Evolutionary conservation across 2,797 vertebrate species (phyloP), one percentile per base, ranked within the genome.

Genomic region (Gobio occitaniae): DNA sequence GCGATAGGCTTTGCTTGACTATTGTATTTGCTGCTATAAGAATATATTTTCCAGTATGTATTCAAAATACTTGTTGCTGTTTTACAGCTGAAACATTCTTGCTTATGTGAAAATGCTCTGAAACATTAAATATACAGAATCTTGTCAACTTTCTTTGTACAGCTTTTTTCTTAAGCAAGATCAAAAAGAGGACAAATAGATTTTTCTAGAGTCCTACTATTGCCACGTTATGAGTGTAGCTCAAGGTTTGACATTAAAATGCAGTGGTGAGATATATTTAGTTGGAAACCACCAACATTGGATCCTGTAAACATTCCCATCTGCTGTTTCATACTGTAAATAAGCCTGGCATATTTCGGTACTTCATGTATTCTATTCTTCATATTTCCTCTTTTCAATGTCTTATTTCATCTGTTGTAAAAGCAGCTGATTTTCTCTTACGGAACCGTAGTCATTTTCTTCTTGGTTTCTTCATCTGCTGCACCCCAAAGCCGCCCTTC

Each of bases 401-500:
- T 29, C 74, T 38, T 38, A 5, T 82, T 38, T 87, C 72, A 69
- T 84, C 48, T 59, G 65, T 66, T 85, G 11, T 48, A 36, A 69
- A 52, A 71, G 52, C 52, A 82, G 79, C 65, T 88, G 78, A 59
- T 81, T 78, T 38, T 87, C 83, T 86, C 78, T 89, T 80, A 88
- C 38, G 85, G 83, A 82, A 82, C 54, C 32, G 29, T 70, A 70
- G 25, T 80, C 32, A 38, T 54, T 11, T 11, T 56, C 75, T 78
- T 65, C n/a, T 65, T 65, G 12, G 25, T 65, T 74, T 82, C 32
- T 74, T 48, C 75, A 82, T 88, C 63, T 88, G 82, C 78, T 82
- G 70, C 71, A 86, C 90, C 79, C 91, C 88, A 86, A 75, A 66
- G 75, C 72, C 47, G 76, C 61, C 66, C 78, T 68, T 86, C 88